A percentile compares a stretch with the other conserved stretches of the same genome.
Evolutionary conservation across 2,113 vertebrate species (phyloP).

Genomic region (Sus scrofa): DNA sequence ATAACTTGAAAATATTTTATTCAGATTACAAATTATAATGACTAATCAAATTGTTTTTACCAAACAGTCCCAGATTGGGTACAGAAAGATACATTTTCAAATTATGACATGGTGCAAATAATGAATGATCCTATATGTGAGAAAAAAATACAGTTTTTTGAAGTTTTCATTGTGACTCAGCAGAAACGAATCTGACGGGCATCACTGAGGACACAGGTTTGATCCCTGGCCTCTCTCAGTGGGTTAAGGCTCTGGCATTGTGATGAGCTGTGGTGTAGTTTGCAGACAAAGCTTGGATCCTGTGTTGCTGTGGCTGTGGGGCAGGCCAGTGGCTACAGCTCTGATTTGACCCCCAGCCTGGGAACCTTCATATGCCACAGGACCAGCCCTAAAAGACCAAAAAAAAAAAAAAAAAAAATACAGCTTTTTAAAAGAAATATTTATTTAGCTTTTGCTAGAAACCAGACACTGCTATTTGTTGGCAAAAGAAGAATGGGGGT

Average conservation of each 20-base stretch:
- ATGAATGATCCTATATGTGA: background rate
- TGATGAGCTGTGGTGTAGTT: too few relatives aligned
- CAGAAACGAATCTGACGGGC: too few relatives aligned
- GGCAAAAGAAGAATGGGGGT: background rate
- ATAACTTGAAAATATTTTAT: conserved; percentile 17
- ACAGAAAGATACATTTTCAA: background rate
- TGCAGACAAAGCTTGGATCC: too few relatives aligned
- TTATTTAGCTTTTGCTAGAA: conserved; percentile 11
- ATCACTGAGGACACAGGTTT: too few relatives aligned
- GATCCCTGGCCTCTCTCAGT: too few relatives aligned
- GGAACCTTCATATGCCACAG: too few relatives aligned
- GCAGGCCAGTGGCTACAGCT: too few relatives aligned
- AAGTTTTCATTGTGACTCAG: too few relatives aligned
- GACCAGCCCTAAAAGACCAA: too few relatives aligned
- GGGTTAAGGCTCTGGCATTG: too few relatives aligned
- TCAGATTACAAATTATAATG: background rate
- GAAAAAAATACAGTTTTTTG: background rate
- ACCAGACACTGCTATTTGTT: background rate
- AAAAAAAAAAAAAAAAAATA: background rate
- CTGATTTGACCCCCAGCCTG: too few relatives aligned
- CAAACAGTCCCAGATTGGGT: background rate
- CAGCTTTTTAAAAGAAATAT: background rate
- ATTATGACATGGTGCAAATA: background rate
- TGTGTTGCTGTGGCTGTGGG: too few relatives aligned
- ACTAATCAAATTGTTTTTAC: background rate